phyloP scores from a whole-genome alignment of 2,797 vertebrate genomes.

The Bovichtus variegatus region DNA sequence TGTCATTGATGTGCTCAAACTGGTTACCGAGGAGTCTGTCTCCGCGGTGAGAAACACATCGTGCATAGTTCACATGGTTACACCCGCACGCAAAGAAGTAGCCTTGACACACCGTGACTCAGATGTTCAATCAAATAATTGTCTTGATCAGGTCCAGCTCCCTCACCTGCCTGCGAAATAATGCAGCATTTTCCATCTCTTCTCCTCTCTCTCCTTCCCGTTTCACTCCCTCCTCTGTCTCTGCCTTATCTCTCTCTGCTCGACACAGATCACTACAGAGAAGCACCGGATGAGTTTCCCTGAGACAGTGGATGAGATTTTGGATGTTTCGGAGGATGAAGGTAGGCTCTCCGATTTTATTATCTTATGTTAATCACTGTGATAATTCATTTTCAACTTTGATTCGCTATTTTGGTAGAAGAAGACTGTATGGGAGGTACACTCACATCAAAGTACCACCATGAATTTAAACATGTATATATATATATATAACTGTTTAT shows the following conservation, averaged over 20 bases:
- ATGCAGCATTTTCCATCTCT: background rate
- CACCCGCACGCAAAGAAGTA: constrained; percentile 3
- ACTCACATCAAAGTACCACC: constrained; percentile 30
- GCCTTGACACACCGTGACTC: constrained; percentile 17
- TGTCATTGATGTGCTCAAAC: constrained; percentile 96
- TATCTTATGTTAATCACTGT: background rate
- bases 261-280: constrained; percentile 86
- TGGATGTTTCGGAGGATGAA: constrained; percentile 99
- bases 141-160: constrained; percentile 11
- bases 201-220: background rate
- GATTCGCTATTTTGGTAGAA: constrained; percentile 31
- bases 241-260: background rate
- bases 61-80: constrained; percentile 40
- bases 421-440: constrained; percentile 38
- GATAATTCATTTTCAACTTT: constrained; percentile 53
- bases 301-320: constrained; percentile 96
- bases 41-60: constrained; percentile 84
- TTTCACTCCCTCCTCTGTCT: background rate
- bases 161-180: constrained; percentile 27
- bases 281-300: constrained; percentile 99
- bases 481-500: constrained; percentile 55
- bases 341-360: constrained; percentile 79
- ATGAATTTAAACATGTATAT: constrained; percentile 21
- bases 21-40: constrained; percentile 93
- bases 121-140: constrained; percentile 13